Conservation (phyloP, 2,113 vertebrate genomes). For the Nyctereutes procyonoides region DNA sequence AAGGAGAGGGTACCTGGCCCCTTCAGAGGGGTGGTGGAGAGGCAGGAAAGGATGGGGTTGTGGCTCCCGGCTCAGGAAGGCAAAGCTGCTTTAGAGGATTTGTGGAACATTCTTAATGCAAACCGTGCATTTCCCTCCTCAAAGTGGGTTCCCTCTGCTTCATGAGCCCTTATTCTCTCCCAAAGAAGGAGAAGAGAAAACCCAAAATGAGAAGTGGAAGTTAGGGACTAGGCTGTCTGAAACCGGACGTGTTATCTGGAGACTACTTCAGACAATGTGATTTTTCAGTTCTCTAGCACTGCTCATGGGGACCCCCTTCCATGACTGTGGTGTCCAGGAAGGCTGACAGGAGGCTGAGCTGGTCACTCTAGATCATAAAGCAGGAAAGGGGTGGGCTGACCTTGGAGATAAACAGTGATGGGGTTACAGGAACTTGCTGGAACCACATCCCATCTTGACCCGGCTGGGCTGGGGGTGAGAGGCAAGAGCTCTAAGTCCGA, state of each 20-base stretch:
- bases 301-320: rapidly evolving
- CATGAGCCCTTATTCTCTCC: slow-evolving; percentile 48
- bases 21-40: not conserved
- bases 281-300: not conserved
- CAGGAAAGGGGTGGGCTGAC: not conserved
- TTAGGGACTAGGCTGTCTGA: not conserved
- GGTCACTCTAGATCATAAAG: not conserved
- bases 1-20: not conserved
- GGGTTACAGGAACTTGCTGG: not conserved
- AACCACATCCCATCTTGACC: not conserved
- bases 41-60: not conserved
- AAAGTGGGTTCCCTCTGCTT: not conserved
- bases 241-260: not conserved
- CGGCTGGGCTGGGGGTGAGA: not conserved
- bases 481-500: slow-evolving; percentile 60
- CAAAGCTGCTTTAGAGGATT: not conserved
- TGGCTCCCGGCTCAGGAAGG: not conserved
- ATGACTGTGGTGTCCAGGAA: not conserved
- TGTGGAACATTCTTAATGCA: not conserved
- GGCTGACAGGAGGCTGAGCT: not conserved
- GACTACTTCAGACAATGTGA: not conserved
- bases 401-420: not conserved
- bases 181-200: not conserved
- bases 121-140: not conserved
- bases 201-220: slow-evolving; percentile 12